A percentile compares a stretch with the other conserved stretches of the same genome.
phyloP scores from a whole-genome alignment of 2,888 invertebrate species.

The Melanophora roralis region DNA sequence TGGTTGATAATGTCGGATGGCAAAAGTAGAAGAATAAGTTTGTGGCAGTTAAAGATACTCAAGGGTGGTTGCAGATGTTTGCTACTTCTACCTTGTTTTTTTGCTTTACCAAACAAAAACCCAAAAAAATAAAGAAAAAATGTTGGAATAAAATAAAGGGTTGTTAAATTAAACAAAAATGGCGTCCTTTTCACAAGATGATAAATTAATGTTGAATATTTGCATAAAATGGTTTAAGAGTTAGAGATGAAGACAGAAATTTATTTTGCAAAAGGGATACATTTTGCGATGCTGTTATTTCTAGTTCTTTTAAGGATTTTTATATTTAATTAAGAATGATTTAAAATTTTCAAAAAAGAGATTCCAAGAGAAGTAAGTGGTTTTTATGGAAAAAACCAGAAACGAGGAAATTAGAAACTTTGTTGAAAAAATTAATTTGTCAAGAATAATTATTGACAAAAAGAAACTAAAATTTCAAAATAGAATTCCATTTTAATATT shows the following conservation, averaged over 20 bases:
- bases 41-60: slow-evolving; percentile 33
- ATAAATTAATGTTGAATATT: slow-evolving; percentile 59
- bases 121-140: neutral
- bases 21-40: slow-evolving; percentile 41
- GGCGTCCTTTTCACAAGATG: slow-evolving; percentile 59
- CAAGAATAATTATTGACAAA: too few species aligned
- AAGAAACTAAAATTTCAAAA: too few species aligned
- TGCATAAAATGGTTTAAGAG: slow-evolving; percentile 58
- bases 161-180: slow-evolving; percentile 61
- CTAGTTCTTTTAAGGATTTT: neutral
- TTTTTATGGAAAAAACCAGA: too few species aligned
- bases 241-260: slow-evolving; percentile 34
- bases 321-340: neutral
- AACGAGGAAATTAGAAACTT: too few species aligned
- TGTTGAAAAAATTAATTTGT: too few species aligned
- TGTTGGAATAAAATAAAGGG: slow-evolving; percentile 32
- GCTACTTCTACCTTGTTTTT: too few species aligned
- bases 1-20: neutral
- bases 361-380: too few species aligned
- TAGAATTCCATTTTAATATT: too few species aligned
- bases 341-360: neutral
- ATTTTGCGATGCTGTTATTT: neutral
- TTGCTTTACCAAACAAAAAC: slow-evolving; percentile 37
- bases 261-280: neutral
- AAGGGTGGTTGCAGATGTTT: slow-evolving; percentile 37